Percentiles rank a stretch among this genome's conserved stretches.
These are phyloP conservation scores for Seira sanloemensis DNA, from an alignment of 2,888 invertebrate species.

Conservation along the genomic window DNA sequence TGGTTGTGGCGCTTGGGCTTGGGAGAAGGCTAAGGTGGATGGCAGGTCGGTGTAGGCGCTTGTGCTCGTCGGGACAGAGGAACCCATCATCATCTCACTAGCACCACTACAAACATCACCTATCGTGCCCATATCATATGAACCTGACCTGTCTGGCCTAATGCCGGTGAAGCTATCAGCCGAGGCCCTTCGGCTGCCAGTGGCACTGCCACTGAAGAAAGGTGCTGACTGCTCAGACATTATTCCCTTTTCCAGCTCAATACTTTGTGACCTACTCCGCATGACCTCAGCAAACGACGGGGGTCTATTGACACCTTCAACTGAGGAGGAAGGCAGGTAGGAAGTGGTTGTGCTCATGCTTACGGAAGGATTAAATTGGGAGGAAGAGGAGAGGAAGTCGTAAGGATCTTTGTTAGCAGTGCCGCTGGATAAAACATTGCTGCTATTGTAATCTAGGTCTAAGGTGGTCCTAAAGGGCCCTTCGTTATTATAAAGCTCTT, in stretches of 20 bases:
- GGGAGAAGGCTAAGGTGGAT: background rate
- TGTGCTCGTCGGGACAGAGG: conserved; percentile 25
- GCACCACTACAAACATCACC: conserved; percentile 18
- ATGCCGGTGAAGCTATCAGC: conserved; percentile 39
- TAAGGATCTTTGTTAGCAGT: conserved; percentile 54
- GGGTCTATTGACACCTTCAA: conserved; percentile 62
- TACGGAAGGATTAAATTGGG: conserved; percentile 50
- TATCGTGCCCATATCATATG: conserved; percentile 38
- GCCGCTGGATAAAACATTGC: conserved; percentile 27
- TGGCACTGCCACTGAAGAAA: conserved; percentile 24
- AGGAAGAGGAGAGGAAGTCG: conserved; percentile 50
- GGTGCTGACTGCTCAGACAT: conserved; percentile 15
- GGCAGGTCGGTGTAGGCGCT: background rate
- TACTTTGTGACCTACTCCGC: conserved; percentile 63
- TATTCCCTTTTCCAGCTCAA: conserved; percentile 63
- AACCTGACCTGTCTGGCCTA: conserved; percentile 36
- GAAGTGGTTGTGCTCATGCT: conserved; percentile 38
- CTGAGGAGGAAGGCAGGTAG: conserved; percentile 53
- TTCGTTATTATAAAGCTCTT: conserved; percentile 68
- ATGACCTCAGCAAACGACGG: conserved; percentile 64
- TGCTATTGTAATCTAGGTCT: conserved; percentile 69
- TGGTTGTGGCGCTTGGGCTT: background rate
- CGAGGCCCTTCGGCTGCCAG: conserved; percentile 56
- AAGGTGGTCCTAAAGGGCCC: conserved; percentile 71
- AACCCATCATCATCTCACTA: conserved; percentile 13